Base-by-base conservation (phyloP, 1,140 invertebrate species). In the Zaprionus nigranus region DNA sequence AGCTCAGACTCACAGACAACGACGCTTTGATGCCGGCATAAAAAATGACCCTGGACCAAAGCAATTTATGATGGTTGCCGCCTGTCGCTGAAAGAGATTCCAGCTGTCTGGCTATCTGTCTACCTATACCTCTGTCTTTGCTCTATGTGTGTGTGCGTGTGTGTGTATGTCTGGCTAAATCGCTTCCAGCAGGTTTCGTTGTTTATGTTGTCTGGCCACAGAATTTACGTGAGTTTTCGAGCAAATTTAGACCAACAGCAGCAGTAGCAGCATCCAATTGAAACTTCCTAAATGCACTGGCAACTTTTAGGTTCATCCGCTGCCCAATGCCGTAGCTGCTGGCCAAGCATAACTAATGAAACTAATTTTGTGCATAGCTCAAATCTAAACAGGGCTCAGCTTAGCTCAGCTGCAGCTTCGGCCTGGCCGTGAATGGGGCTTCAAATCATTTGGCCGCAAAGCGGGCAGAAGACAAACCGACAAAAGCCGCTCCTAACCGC, bases 311-410 rank as follows among this genome's bases (percentile, higher is more conserved):
- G 40, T 3, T 15, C 36, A 38, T 38, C 13, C 36, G 36, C 36
- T 38, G 36, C 1, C 40, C 40, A 1, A 13, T 43, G 36, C 6
- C 40, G n/a, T 5, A 5, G n/a, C n/a, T 7, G 40, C 40, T 38
- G 46, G 6, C 26, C 65, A 7, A 49, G 34, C 49, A 60, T 84
- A 80, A 87, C 87, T 81, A 87, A 87, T 87, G 85, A 87, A 87
- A 87, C 84, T 87, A 87, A 90, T 87, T 87, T 88, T 84, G 84
- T 87, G 81, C 73, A 82, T 57, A 75, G 81, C 85, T 77, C 81
- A 86, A 79, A 81, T 78, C 78, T 62, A 88, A 79, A 67, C 64
- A 73, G 51, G 64, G 36, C 22, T 5, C 40, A 43, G 40, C 40
- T n/a, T 7, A n/a, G 38, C 38, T n/a, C 15, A 40, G 38, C 38